These are phyloP conservation scores for Phainopepla nitens DNA, from an alignment of 2,113 vertebrate genomes.

Conservation along the genomic window DNA sequence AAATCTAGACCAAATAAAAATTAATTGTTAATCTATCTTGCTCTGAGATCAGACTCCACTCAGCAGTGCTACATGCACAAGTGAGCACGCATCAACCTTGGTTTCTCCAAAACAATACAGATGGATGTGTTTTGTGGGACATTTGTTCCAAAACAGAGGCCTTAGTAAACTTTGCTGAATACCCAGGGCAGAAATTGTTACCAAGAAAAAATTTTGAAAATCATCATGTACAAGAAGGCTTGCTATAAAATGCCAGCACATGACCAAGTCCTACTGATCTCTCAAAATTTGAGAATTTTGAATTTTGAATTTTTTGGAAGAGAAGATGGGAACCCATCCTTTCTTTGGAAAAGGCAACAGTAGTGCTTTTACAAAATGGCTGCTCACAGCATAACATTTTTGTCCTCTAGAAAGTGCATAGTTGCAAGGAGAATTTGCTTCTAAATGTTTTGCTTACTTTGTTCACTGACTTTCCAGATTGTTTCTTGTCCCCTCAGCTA, in stretches of 20 bases:
- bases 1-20: neutral
- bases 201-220: neutral
- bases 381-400: neutral
- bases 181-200: neutral
- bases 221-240: neutral
- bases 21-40: neutral
- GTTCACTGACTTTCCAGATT: neutral
- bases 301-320: neutral
- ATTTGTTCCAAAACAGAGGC: neutral
- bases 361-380: neutral
- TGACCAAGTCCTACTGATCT: neutral
- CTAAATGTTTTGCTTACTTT: neutral
- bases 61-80: rapidly evolving
- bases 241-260: neutral
- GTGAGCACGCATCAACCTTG: neutral
- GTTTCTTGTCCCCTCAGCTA: neutral
- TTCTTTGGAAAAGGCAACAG: neutral
- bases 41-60: neutral
- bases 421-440: neutral
- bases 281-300: neutral
- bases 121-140: neutral
- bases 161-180: neutral
- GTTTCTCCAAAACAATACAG: neutral
- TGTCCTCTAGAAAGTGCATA: neutral
- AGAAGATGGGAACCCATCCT: neutral